phyloP scores from a whole-genome alignment of 2,797 vertebrate species.

The Girardinus metallicus region DNA sequence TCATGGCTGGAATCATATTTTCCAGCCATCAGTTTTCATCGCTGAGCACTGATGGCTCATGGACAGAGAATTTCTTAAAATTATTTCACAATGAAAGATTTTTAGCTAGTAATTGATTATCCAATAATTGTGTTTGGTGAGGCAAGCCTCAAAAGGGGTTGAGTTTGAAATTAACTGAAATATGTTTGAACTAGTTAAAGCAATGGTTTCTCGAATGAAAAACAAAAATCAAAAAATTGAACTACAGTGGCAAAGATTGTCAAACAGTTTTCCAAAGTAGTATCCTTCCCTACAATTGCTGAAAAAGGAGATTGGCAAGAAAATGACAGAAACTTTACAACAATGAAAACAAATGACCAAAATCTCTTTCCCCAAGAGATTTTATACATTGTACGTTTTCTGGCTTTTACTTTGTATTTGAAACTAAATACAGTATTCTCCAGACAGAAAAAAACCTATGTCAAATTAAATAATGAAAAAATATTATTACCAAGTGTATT shows the following conservation, averaged over 20 bases:
- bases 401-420: slow-evolving; percentile 37
- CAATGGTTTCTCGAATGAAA: neutral
- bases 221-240: neutral
- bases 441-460: slow-evolving; percentile 25
- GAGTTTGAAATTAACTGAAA: neutral
- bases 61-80: neutral
- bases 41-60: neutral
- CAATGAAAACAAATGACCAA: neutral
- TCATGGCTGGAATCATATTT: neutral
- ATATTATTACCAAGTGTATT: neutral
- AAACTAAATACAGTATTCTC: slow-evolving; percentile 43
- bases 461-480: slow-evolving; percentile 42
- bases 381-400: slow-evolving; percentile 1
- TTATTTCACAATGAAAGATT: neutral
- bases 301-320: neutral
- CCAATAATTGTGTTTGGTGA: neutral
- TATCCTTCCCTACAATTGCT: neutral
- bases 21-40: neutral
- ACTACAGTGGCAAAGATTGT: neutral
- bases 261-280: neutral
- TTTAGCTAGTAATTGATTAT: neutral
- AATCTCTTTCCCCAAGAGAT: no score
- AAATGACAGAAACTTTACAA: neutral
- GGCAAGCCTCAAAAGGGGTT: neutral
- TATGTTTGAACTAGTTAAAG: neutral